Evolutionary conservation across 2,888 invertebrate species (phyloP), one percentile per base, ranked within the genome.

Genomic region (Trachelus troglodyta): DNA sequence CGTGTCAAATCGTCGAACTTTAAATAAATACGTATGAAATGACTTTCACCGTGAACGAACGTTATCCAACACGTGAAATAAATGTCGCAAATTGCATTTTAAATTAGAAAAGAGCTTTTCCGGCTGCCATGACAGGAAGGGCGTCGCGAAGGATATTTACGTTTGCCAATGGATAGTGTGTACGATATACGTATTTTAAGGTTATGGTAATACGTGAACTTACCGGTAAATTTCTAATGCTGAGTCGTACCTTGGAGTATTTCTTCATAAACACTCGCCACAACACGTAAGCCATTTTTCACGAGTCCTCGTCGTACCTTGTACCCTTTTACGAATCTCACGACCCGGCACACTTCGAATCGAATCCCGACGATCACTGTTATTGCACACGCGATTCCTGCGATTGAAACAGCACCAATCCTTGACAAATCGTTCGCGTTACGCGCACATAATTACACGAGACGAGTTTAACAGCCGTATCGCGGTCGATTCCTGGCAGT

Each of bases 211-310:
- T 9, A 9, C 2, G 23, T 56, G 76, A 80, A 88, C 91, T 91
- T 80, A 91, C 91, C 88, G 91, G 89, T 77, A 88, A 86, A 86
- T 88, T 90, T 82, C 89, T 89, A 82, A 93, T 91, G 86, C 94
- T 93, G 77, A 94, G 88, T 78, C 94, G 91, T 83, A 94, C 93
- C 90, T 93, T 93, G 84, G 93, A 92, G 88, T 94, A 94, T 87
- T 93, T 94, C 89, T 94, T 94, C 93, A 93, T 93, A 81, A 94
- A 91, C 82, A 94, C 93, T 85, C 93, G 92, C 94, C 93, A 94
- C 81, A 94, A 91, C 81, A 94, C 93, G 90, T 94, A 94, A 84
- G 94, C 94, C 94, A 94, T 94, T 56, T 56, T 56, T 56, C 56
- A 56, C 56, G 56, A 23, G 23, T 56, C 0, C 56, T 23, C 40